Percentiles rank a stretch among this genome's conserved stretches.
Conservation (phyloP, 2,113 vertebrate species). For the Malurus elegans region DNA sequence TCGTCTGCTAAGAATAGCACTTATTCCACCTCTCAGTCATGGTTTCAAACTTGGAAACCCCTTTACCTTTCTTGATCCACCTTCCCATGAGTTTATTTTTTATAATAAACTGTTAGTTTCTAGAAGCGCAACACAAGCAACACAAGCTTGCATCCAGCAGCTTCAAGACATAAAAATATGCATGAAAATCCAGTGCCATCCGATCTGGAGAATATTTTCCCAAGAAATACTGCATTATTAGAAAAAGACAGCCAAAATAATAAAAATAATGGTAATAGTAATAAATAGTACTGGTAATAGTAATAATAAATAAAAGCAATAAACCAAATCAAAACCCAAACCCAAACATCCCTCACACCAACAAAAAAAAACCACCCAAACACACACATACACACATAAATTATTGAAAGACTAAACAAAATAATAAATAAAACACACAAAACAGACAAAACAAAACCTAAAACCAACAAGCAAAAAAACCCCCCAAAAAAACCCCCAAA, state of each 20-base stretch:
- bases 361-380: neutral
- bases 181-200: neutral
- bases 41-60: slow-evolving; percentile 31
- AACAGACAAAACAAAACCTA: no score
- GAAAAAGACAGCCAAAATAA: neutral
- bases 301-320: no score
- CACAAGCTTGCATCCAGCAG: slow-evolving; percentile 16
- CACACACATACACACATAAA: neutral
- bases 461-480: neutral
- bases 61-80: slow-evolving; percentile 43
- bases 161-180: slow-evolving; percentile 6
- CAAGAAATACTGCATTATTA: neutral
- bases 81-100: neutral
- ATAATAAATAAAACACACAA: neutral
- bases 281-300: no score
- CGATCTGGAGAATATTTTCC: neutral
- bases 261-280: no score
- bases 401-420: neutral
- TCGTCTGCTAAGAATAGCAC: slow-evolving; percentile 55
- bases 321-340: neutral
- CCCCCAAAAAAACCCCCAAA: no score
- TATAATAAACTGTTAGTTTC: slow-evolving; percentile 8
- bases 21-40: slow-evolving; percentile 22
- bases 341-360: accelerated
- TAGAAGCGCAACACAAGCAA: slow-evolving; percentile 31